A percentile compares a stretch with the other conserved stretches of the same genome.
These are phyloP conservation scores for Brachyalestes nurse DNA, from an alignment of 2,797 vertebrate species.

Conservation along the genomic window DNA sequence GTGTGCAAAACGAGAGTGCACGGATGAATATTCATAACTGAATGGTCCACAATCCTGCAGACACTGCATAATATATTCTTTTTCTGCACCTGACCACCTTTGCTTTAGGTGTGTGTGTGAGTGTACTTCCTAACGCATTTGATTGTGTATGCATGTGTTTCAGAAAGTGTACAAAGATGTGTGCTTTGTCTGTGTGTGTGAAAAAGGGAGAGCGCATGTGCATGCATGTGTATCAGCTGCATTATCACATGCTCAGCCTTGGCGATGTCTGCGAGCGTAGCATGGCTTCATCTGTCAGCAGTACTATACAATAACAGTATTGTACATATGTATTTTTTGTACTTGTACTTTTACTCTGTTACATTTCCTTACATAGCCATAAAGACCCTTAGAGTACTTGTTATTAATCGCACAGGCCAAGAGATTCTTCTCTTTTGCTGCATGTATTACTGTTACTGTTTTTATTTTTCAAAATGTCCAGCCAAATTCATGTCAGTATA, in stretches of 20 bases:
- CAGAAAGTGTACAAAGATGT: constrained; percentile 12
- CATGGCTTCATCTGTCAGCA: neutral
- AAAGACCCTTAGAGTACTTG: too few species aligned
- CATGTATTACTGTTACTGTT: too few species aligned
- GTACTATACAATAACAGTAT: too few species aligned
- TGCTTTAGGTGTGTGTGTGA: neutral
- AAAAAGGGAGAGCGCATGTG: constrained; percentile 1
- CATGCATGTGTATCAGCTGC: neutral
- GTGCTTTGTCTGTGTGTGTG: constrained; percentile 5
- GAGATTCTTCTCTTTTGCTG: too few species aligned
- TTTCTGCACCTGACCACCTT: constrained; percentile 7
- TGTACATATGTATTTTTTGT: too few species aligned
- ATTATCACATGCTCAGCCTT: neutral
- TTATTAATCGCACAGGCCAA: too few species aligned
- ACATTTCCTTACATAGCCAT: too few species aligned
- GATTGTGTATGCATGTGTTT: too few species aligned
- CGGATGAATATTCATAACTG: constrained; percentile 70
- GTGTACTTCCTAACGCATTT: constrained; percentile 32
- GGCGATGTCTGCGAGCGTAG: neutral
- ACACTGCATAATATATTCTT: constrained; percentile 20
- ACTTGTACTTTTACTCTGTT: too few species aligned
- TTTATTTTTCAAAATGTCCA: too few species aligned
- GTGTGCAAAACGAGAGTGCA: constrained; percentile 55
- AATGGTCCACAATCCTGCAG: constrained; percentile 9
- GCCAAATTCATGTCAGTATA: too few species aligned